phyloP scores from a whole-genome alignment of 1,140 invertebrate species.

The Reticulitermes speratus region DNA sequence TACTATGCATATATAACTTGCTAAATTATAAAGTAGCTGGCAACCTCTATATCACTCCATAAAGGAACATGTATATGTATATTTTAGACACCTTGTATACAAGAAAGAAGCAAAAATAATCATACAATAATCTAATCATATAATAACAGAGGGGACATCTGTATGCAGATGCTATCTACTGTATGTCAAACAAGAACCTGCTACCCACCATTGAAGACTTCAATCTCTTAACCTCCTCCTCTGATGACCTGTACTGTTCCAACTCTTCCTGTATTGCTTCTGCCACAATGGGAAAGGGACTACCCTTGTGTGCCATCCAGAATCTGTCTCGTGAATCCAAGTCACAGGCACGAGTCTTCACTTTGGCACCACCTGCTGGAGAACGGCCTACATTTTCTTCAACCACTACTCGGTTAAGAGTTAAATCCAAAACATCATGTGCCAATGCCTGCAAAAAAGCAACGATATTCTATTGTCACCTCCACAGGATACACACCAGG shows the following conservation, averaged over 20 bases:
- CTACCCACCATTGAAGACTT: constrained; percentile 80
- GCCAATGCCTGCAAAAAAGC: constrained; percentile 67
- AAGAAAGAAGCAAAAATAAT: no score
- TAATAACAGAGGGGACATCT: no score
- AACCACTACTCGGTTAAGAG: constrained; percentile 83
- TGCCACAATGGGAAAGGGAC: constrained; percentile 95
- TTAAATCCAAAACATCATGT: constrained; percentile 91
- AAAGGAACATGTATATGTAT: no score
- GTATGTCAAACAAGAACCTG: constrained; percentile 2
- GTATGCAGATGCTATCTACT: not conserved
- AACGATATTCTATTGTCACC: not conserved
- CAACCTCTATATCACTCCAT: no score
- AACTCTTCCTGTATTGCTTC: constrained; percentile 98
- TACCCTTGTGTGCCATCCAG: constrained; percentile 91
- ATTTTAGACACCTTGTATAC: no score
- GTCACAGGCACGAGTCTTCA: constrained; percentile 88
- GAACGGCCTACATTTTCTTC: constrained; percentile 66
- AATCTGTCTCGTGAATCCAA: constrained; percentile 85
- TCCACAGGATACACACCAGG: no score
- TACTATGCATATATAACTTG: no score
- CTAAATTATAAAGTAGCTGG: no score
- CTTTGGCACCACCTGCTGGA: constrained; percentile 57
- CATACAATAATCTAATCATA: no score
- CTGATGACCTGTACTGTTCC: constrained; percentile 88
- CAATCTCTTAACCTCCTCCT: constrained; percentile 94